Percentiles rank a stretch among this genome's conserved stretches.
phyloP scores from a whole-genome alignment of 2,113 vertebrate species.

The Malaclemys terrapin region DNA sequence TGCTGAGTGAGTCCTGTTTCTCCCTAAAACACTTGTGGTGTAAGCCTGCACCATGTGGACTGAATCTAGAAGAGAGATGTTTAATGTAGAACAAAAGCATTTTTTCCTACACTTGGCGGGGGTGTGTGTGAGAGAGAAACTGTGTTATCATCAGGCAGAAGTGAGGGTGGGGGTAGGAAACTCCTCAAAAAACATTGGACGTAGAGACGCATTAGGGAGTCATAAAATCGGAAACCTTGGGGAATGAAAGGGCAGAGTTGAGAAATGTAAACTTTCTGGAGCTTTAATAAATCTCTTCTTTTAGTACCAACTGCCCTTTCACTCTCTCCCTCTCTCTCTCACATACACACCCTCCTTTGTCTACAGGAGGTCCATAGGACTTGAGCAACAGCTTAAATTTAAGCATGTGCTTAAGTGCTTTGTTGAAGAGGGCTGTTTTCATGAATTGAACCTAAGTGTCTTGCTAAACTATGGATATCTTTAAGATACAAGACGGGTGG shows the following conservation, averaged over 20 bases:
- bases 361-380: background rate
- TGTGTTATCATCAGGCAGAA: background rate
- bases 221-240: background rate
- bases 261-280: fast-evolving
- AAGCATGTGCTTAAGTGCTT: background rate
- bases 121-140: background rate
- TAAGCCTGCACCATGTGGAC: background rate
- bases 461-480: background rate
- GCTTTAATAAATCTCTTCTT: background rate
- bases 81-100: background rate
- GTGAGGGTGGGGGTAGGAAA: background rate
- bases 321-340: background rate
- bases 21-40: background rate
- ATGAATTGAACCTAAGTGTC: background rate
- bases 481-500: background rate
- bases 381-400: background rate
- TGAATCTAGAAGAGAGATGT: fast-evolving
- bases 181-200: background rate
- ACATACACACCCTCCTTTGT: background rate
- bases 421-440: background rate
- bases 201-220: background rate
- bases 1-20: background rate
- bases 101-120: background rate
- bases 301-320: background rate
- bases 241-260: background rate